Conservation (phyloP, 35 echinoderm and acorn worm genomes). For the Amphiura filiformis region DNA sequence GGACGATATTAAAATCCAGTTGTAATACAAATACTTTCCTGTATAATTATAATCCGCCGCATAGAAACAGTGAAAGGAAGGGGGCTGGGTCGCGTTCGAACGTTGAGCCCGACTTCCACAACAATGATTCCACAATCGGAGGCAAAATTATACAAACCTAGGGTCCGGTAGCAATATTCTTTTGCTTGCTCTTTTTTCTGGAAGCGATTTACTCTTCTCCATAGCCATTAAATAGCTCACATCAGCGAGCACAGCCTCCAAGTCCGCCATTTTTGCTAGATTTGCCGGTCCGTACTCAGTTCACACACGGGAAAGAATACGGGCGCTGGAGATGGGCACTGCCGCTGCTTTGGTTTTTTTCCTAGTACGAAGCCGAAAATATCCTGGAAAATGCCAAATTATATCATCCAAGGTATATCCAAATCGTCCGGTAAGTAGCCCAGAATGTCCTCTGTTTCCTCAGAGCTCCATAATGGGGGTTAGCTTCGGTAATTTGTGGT, state of each 20-base stretch:
- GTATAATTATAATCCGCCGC: not conserved
- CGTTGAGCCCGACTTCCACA: not conserved
- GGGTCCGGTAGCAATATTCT: constrained; percentile 96
- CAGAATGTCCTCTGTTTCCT: not conserved
- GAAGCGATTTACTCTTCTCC: constrained; percentile 99
- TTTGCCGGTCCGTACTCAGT: not conserved
- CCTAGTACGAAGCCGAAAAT: not conserved
- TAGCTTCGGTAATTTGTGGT: not conserved
- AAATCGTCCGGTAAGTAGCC: not conserved
- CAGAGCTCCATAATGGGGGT: not conserved
- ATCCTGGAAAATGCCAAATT: not conserved
- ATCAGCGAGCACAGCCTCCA: constrained; percentile 97
- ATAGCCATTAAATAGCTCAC: constrained; percentile 99
- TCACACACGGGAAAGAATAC: not conserved
- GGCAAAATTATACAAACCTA: constrained; percentile 56
- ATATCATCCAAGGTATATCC: constrained; percentile 1
- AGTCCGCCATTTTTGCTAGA: constrained; percentile 86
- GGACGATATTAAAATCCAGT: not conserved
- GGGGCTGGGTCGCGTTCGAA: not conserved
- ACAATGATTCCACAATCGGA: not conserved
- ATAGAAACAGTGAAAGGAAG: not conserved
- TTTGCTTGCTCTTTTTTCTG: constrained; percentile 97
- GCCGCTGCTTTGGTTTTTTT: constrained; percentile 7
- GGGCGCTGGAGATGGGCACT: not conserved
- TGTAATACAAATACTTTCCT: not conserved